A percentile compares a stretch with the other conserved stretches of the same genome.
Conservation (phyloP, 2,797 vertebrate species). For the Pseudochromis fuscus region DNA sequence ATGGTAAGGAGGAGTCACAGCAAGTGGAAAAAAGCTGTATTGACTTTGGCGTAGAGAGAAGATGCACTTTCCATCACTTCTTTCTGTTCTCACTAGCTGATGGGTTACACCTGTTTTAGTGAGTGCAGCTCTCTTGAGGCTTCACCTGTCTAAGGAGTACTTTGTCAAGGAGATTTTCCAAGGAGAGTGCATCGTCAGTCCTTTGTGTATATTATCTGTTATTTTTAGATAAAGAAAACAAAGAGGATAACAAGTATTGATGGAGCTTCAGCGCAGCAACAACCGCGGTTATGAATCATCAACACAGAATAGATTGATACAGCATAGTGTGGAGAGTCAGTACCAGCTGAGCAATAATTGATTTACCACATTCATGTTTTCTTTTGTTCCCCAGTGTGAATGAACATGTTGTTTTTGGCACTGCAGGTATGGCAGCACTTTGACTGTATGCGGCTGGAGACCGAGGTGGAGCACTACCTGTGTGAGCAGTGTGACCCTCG, state of each 20-base stretch:
- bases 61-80: background rate
- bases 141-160: slow-evolving; percentile 6
- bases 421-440: slow-evolving; percentile 98
- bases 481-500: slow-evolving; percentile 97
- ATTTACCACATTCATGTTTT: background rate
- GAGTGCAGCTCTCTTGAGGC: slow-evolving; percentile 19
- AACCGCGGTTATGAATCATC: slow-evolving; percentile 21
- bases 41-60: background rate
- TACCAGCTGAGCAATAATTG: slow-evolving; percentile 1
- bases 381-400: background rate
- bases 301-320: background rate
- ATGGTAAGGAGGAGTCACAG: slow-evolving; percentile 87
- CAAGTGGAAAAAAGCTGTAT: rapidly evolving
- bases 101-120: slow-evolving; percentile 31
- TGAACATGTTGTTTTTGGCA: background rate
- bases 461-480: slow-evolving; percentile 96
- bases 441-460: slow-evolving; percentile 96
- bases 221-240: slow-evolving; percentile 53
- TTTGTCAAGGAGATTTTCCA: slow-evolving; percentile 42
- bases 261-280: slow-evolving; percentile 16
- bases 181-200: slow-evolving; percentile 18
- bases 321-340: background rate
- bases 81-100: slow-evolving; percentile 1
- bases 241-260: slow-evolving; percentile 25
- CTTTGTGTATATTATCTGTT: slow-evolving; percentile 27